Evolutionary conservation across 2,888 invertebrate genomes (phyloP).

Genomic region (Masnerella sp.): DNA sequence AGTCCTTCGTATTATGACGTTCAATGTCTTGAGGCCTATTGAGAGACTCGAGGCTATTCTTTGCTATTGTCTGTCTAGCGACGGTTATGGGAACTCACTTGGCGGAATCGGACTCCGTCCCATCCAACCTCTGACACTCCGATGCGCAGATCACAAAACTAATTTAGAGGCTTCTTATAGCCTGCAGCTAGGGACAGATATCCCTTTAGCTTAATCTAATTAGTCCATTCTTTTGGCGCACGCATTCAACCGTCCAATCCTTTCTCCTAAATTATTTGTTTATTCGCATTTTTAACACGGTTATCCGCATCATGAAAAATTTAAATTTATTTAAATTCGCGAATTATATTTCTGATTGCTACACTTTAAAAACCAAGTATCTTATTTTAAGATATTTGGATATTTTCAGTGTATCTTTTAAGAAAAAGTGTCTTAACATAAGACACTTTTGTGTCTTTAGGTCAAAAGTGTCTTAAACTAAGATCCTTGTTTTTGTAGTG

Average conservation of each 20-base stretch:
- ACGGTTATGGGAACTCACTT: conserved; percentile 71
- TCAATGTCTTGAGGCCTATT: conserved; percentile 76
- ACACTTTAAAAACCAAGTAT: too few species aligned
- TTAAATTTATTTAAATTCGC: too few species aligned
- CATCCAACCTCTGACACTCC: conserved; percentile 62
- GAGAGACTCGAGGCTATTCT: conserved; percentile 73
- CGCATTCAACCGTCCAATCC: conserved; percentile 46
- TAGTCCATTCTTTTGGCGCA: conserved; percentile 72
- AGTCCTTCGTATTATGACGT: conserved; percentile 74
- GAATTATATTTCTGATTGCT: too few species aligned
- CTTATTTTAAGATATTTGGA: too few species aligned
- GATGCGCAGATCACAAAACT: conserved; percentile 58
- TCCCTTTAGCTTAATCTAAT: conserved; percentile 73
- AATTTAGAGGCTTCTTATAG: conserved; percentile 60
- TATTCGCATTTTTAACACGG: conserved; percentile 10
- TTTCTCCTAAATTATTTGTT: conserved; percentile 8
- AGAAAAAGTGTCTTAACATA: too few species aligned
- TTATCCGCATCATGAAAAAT: too few species aligned
- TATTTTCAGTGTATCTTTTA: too few species aligned
- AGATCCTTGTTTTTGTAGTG: too few species aligned
- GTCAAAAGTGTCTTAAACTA: too few species aligned
- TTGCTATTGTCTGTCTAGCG: conserved; percentile 73
- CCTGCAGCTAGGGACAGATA: conserved; percentile 63
- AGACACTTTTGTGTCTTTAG: too few species aligned
- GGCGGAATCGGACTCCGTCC: conserved; percentile 57